phyloP scores from a whole-genome alignment of 2,113 vertebrate genomes.

The Zapus hudsonius region DNA sequence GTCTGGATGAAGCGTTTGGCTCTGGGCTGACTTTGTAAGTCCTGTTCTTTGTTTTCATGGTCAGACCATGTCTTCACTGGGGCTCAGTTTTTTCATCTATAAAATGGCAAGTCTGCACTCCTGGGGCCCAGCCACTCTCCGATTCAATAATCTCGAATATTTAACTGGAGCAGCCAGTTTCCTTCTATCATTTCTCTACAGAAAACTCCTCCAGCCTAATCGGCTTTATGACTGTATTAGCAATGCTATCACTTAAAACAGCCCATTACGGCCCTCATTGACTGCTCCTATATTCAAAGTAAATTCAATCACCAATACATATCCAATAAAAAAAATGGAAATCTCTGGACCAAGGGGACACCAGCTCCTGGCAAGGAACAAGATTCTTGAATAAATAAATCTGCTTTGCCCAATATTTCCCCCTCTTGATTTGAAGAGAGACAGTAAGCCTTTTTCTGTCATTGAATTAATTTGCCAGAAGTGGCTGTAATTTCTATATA shows the following conservation, averaged over 20 bases:
- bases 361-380: conserved; percentile 65
- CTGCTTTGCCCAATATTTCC: conserved; percentile 85
- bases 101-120: conserved; percentile 24
- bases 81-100: conserved; percentile 59
- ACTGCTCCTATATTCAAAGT: conserved; percentile 81
- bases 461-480: conserved; percentile 89
- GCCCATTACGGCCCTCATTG: conserved; percentile 78
- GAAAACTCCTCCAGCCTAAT: conserved; percentile 70
- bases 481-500: conserved; percentile 87
- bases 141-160: conserved; percentile 47
- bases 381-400: conserved; percentile 86
- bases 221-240: conserved; percentile 76
- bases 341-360: conserved; percentile 79
- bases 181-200: conserved; percentile 76
- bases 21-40: not conserved
- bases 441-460: conserved; percentile 86
- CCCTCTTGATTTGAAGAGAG: conserved; percentile 86
- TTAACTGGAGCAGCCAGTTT: conserved; percentile 55
- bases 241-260: conserved; percentile 71
- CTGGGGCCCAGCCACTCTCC: not conserved
- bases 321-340: conserved; percentile 80
- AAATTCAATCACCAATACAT: conserved; percentile 82
- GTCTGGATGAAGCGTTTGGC: not conserved
- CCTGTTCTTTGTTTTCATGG: conserved; percentile 24
- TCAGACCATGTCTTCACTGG: not conserved